Conservation (phyloP, 2,113 vertebrate genomes). For the Deroptyus accipitrinus region DNA sequence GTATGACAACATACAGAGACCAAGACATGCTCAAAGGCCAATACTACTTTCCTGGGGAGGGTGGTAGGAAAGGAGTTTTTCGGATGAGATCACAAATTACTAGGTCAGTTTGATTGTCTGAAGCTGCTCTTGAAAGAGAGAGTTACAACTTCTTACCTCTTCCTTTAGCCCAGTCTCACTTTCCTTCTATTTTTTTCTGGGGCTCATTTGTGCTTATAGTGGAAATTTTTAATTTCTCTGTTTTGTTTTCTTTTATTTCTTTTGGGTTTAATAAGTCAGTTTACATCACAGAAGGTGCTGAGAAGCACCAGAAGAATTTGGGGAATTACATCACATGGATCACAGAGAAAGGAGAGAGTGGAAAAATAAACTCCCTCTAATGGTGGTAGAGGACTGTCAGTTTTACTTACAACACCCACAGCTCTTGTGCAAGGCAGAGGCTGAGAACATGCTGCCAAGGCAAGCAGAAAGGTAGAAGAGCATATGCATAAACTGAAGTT, state of each 20-base stretch:
- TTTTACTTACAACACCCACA: background rate
- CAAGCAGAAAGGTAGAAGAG: background rate
- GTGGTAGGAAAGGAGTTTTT: background rate
- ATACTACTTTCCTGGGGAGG: background rate
- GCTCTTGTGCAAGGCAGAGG: background rate
- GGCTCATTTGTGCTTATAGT: background rate
- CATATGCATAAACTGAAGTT: background rate
- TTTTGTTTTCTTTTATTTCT: background rate
- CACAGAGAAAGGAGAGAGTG: background rate
- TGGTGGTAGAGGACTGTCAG: background rate
- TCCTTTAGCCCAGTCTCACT: background rate
- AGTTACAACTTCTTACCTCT: background rate
- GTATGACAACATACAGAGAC: background rate
- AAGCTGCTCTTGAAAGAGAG: background rate
- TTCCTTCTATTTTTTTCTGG: background rate
- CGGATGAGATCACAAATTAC: background rate
- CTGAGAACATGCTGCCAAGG: background rate
- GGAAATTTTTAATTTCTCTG: background rate
- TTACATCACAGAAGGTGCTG: background rate
- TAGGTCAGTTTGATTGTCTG: background rate
- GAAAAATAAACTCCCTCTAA: background rate
- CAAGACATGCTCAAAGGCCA: background rate
- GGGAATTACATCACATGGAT: background rate
- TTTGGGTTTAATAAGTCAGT: background rate
- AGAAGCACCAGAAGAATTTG: background rate